phyloP scores from a whole-genome alignment of 2,113 vertebrate species.

The Rhea americana region DNA sequence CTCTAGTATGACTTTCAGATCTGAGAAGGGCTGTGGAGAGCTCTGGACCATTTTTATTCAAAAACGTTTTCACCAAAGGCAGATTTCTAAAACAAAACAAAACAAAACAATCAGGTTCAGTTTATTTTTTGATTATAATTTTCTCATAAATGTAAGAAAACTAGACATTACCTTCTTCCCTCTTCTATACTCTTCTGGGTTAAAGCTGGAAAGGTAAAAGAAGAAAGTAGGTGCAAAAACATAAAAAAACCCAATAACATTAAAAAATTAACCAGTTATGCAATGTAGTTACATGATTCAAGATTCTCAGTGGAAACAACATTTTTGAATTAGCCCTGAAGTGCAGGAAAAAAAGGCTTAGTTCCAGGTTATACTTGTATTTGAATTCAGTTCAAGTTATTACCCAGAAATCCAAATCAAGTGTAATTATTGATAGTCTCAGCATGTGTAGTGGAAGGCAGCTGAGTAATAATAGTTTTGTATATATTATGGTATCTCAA shows the following conservation, averaged over 20 bases:
- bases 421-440: conserved; percentile 27
- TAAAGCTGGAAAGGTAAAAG: neutral
- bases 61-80: neutral
- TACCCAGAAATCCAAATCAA: conserved; percentile 26
- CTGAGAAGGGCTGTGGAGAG: neutral
- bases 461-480: conserved; percentile 15
- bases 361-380: neutral
- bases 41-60: neutral
- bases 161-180: neutral
- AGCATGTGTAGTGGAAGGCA: neutral
- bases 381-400: neutral
- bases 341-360: neutral
- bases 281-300: neutral
- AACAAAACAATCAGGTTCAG: neutral
- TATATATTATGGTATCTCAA: conserved; percentile 2
- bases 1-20: neutral
- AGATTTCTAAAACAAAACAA: neutral
- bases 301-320: neutral
- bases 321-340: neutral
- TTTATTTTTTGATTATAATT: neutral
- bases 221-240: neutral
- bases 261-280: neutral
- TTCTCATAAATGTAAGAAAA: neutral
- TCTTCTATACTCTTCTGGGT: neutral
- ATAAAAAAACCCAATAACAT: neutral